These are phyloP conservation scores for Toxonevra muliebris DNA, from an alignment of 2,888 invertebrate species.

Conservation along the genomic window DNA sequence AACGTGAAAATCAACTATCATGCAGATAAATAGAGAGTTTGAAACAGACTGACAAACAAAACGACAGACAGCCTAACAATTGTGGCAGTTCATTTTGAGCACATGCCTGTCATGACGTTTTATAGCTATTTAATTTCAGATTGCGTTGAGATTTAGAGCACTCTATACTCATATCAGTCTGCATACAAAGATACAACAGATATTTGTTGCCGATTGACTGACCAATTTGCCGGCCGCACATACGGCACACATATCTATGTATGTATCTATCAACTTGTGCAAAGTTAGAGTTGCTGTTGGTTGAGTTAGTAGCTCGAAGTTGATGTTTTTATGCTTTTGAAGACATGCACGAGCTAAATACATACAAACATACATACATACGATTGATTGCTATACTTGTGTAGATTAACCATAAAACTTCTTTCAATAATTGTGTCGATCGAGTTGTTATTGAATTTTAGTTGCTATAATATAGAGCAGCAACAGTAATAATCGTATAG, in stretches of 20 bases:
- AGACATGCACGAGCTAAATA: no score
- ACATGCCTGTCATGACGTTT: conserved; percentile 17
- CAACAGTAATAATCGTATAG: no score
- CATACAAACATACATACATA: no score
- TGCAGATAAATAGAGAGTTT: not conserved
- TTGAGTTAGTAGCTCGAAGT: no score
- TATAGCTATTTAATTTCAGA: conserved; percentile 19
- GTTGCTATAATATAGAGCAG: not conserved
- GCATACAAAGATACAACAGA: no score
- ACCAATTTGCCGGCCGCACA: not conserved
- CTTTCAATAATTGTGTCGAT: not conserved
- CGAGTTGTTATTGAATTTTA: not conserved
- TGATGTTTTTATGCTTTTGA: no score
- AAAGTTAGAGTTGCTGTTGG: no score
- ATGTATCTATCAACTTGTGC: no score
- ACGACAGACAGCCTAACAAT: not conserved
- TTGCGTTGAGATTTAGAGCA: conserved; percentile 15
- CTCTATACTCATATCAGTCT: not conserved
- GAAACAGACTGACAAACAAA: not conserved
- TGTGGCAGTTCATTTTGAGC: conserved; percentile 18
- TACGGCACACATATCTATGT: not conserved
- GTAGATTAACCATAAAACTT: no score
- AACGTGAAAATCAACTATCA: not conserved
- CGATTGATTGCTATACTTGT: no score
- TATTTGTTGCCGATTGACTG: not conserved